phyloP scores from a whole-genome alignment of 1,140 invertebrate genomes.

The Papilio polytes region DNA sequence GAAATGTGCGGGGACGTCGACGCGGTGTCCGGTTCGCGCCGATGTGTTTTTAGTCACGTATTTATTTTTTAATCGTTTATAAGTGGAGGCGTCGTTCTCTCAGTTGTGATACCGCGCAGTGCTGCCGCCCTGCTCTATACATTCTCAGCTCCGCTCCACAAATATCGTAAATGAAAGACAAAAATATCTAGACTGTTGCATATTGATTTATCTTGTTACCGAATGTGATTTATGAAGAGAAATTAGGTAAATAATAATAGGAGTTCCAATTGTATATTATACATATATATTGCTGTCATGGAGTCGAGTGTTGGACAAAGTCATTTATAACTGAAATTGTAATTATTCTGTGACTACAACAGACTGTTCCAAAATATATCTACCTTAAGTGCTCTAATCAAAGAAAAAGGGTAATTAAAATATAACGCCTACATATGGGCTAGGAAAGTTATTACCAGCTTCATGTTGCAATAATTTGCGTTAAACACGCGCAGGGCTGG shows the following conservation, averaged over 20 bases:
- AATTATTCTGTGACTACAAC: conserved; percentile 43
- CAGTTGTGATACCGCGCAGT: conserved; percentile 57
- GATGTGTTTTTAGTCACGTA: conserved; percentile 55
- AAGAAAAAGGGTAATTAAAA: conserved; percentile 38
- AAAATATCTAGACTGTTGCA: conserved; percentile 73
- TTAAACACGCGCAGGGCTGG: background rate
- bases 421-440: conserved; percentile 3
- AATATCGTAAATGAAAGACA: conserved; percentile 49
- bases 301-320: conserved; percentile 66
- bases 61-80: conserved; percentile 59
- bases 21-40: conserved; percentile 20
- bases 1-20: conserved; percentile 19
- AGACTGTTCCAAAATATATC: conserved; percentile 36
- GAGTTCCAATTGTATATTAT: conserved; percentile 83
- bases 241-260: conserved; percentile 83
- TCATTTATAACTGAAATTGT: conserved; percentile 49
- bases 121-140: conserved; percentile 35
- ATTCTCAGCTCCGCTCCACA: conserved; percentile 45
- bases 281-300: conserved; percentile 75
- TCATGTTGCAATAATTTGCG: conserved; percentile 19
- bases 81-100: conserved; percentile 44
- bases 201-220: conserved; percentile 80
- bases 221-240: conserved; percentile 79
- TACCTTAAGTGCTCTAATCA: conserved; percentile 34
- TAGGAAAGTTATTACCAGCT: background rate